Conservation (phyloP, 2,797 vertebrate species). For the Cryptoblepharus egeriae region DNA sequence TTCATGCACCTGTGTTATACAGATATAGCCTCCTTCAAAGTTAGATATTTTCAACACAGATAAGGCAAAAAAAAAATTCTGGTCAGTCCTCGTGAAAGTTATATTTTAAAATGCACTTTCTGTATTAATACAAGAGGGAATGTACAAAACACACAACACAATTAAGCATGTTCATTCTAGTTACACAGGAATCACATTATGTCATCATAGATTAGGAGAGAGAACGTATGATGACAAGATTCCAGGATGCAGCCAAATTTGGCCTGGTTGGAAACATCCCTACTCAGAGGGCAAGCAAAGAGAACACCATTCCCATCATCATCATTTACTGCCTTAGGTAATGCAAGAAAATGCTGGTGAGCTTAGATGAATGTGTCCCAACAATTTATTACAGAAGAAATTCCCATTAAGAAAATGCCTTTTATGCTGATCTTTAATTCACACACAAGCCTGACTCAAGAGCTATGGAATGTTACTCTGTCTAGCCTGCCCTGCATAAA, state of each 20-base stretch:
- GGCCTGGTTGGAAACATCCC: background rate
- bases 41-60: background rate
- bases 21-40: background rate
- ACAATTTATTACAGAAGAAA: background rate
- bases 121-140: background rate
- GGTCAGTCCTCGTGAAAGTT: background rate
- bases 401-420: background rate
- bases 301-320: background rate
- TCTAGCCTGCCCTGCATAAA: conserved; percentile 25
- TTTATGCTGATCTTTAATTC: background rate
- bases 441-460: conserved; percentile 31
- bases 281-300: background rate
- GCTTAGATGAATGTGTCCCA: background rate
- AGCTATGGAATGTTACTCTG: background rate
- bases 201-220: too few species aligned
- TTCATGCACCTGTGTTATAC: background rate
- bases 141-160: background rate
- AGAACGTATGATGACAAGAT: background rate
- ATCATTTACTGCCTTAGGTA: background rate
- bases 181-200: background rate
- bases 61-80: background rate
- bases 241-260: background rate
- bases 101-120: background rate
- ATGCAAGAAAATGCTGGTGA: background rate
- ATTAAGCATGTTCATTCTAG: background rate